Base-by-base conservation (phyloP, 2,888 invertebrate genomes). In the Rhingia campestris region DNA sequence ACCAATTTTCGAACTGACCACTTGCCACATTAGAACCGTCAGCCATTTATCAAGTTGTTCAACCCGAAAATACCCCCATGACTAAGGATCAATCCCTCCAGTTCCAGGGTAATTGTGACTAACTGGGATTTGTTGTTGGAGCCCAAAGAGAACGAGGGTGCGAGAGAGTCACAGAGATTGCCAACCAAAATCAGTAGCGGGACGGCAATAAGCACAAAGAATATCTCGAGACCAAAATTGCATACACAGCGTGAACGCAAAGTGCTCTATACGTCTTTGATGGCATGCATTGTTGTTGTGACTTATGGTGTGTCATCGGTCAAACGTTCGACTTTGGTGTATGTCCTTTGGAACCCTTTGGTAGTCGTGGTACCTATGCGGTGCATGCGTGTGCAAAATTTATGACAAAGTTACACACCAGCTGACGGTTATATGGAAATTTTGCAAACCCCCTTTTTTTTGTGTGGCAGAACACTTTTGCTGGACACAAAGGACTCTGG, bases 241-340 rank as follows among this genome's bases (percentile, higher is more conserved):
- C 74, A 59, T 41, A 49, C 47, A 35, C 37, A 39, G 54, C 56
- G 63, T 6, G 67, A 63, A 49, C 47, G 12, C 22, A 56, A 37
- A 39, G 53, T 35, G 33, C 22, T 4, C 41, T 30, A 30, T 22
- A 14, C 43, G n/a, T 32, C 7, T 35, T 30, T 39, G 41, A 10
- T 41, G 41, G 41, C 41, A 6, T 32, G 39, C 61, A 63, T 54
- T 77, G 69, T 80, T 70, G 41, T 63, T 70, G 69, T 84, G 80
- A 84, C 74, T 84, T 80, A 84, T 84, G 69, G 61, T 59, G 79
- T 84, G 84, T 80, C 84, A 84, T 84, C 80, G 74, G 64, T 80
- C 80, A 79, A 75, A 37, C 47, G 54, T 75, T 80, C 56, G 66
- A 59, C 58, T 82, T 54, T 56, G 7, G 61, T 33, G 47, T 12